phyloP scores from a whole-genome alignment of 2,797 vertebrate species.

The Ispidina picta region DNA sequence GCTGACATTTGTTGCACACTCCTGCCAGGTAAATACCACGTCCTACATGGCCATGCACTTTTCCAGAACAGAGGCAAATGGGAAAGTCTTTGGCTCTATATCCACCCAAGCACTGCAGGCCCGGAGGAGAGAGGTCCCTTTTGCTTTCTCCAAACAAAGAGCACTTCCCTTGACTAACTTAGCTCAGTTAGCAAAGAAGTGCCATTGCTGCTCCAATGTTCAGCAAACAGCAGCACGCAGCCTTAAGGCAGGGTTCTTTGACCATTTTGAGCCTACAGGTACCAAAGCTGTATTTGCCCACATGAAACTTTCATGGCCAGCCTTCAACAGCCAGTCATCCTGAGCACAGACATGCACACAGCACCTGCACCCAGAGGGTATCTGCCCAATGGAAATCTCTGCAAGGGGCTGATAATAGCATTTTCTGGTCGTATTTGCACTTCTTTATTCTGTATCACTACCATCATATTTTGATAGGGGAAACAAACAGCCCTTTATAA shows the following conservation, averaged over 20 bases:
- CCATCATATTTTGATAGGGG: background rate
- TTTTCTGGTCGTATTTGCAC: background rate
- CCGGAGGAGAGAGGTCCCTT: background rate
- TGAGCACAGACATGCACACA: background rate
- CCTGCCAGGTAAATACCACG: accelerated
- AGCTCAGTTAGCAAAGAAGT: background rate
- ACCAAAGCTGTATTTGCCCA: background rate
- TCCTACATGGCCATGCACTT: background rate
- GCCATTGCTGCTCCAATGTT: background rate
- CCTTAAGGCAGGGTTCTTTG: background rate
- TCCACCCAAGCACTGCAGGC: background rate
- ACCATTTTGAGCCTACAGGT: background rate
- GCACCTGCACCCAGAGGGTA: background rate
- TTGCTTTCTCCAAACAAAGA: background rate
- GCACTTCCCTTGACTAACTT: background rate
- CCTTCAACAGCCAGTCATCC: background rate
- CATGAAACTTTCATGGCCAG: background rate
- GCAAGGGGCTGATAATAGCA: background rate
- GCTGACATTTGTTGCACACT: background rate
- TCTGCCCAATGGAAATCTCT: background rate
- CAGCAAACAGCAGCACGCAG: background rate
- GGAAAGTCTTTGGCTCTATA: background rate
- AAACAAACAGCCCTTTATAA: background rate
- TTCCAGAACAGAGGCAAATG: background rate
- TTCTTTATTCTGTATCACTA: background rate